phyloP scores from a whole-genome alignment of 2,888 invertebrate species.

The Druceiella hillmani region DNA sequence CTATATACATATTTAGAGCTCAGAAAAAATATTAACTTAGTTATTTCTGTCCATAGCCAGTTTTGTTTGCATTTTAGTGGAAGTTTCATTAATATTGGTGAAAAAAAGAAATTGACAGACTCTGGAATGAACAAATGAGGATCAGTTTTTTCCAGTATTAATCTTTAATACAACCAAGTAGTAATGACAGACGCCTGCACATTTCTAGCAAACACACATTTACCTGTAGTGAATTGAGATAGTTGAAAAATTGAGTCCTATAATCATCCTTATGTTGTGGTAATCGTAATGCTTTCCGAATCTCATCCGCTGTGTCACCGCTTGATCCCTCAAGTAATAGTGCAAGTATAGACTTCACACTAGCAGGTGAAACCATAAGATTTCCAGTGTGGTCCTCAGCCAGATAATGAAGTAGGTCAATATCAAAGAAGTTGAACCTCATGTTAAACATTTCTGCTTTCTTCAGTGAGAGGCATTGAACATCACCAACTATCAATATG shows the following conservation, averaged over 20 bases:
- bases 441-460: slow-evolving; percentile 43
- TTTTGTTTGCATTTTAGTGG: too few relatives aligned
- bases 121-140: too few relatives aligned
- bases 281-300: slow-evolving; percentile 52
- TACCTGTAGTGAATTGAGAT: slow-evolving; percentile 35
- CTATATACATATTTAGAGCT: too few relatives aligned
- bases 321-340: slow-evolving; percentile 59
- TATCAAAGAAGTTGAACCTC: slow-evolving; percentile 51
- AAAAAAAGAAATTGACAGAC: too few relatives aligned
- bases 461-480: not conserved
- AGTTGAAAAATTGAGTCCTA: slow-evolving; percentile 35
- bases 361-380: slow-evolving; percentile 61
- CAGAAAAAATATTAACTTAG: too few relatives aligned
- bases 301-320: slow-evolving; percentile 53
- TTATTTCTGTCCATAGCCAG: too few relatives aligned
- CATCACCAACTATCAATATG: too few relatives aligned
- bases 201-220: too few relatives aligned
- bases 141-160: too few relatives aligned
- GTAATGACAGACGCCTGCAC: too few relatives aligned
- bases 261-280: slow-evolving; percentile 34
- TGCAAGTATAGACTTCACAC: slow-evolving; percentile 57
- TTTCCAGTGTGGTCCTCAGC: slow-evolving; percentile 45
- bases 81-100: too few relatives aligned
- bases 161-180: too few relatives aligned
- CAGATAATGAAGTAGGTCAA: slow-evolving; percentile 46